Evolutionary conservation across 2,113 vertebrate species (phyloP).

Genomic region (Dicaeum eximium): DNA sequence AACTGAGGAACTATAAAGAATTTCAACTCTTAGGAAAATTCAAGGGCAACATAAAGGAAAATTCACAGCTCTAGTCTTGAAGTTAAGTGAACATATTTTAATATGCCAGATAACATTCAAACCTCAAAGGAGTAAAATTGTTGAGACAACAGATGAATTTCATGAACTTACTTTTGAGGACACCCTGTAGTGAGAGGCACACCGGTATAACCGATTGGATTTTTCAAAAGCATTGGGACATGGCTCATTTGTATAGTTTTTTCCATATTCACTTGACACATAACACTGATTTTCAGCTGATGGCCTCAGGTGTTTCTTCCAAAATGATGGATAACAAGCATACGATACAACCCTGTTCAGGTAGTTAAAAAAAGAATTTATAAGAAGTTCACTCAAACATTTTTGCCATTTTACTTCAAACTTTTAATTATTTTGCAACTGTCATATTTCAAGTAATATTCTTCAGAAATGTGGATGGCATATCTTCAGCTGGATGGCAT

Average conservation of each 20-base stretch:
- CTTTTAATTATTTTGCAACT: not conserved
- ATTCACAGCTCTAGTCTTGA: not conserved
- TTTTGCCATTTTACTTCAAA: not conserved
- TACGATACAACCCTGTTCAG: conserved; percentile 74
- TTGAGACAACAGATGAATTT: not conserved
- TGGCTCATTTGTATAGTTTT: conserved; percentile 62
- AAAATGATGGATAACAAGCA: conserved; percentile 75
- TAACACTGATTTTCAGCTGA: conserved; percentile 51
- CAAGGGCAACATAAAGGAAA: not conserved
- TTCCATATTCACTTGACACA: conserved; percentile 66
- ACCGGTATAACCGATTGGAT: conserved; percentile 72
- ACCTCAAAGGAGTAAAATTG: not conserved
- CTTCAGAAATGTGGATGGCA: not conserved
- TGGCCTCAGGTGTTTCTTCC: conserved; percentile 33
- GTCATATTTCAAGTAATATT: not conserved
- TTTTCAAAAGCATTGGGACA: conserved; percentile 73
- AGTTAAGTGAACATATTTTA: not conserved
- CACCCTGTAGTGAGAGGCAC: conserved; percentile 72
- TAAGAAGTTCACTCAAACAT: not conserved
- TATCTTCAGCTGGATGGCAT: not conserved
- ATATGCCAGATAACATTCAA: not conserved
- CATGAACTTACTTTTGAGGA: conserved; percentile 73
- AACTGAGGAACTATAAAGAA: not conserved
- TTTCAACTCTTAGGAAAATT: not conserved
- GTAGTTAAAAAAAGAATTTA: not conserved